Base-by-base conservation (phyloP, 2,888 invertebrate species). In the Conus canariensis region DNA sequence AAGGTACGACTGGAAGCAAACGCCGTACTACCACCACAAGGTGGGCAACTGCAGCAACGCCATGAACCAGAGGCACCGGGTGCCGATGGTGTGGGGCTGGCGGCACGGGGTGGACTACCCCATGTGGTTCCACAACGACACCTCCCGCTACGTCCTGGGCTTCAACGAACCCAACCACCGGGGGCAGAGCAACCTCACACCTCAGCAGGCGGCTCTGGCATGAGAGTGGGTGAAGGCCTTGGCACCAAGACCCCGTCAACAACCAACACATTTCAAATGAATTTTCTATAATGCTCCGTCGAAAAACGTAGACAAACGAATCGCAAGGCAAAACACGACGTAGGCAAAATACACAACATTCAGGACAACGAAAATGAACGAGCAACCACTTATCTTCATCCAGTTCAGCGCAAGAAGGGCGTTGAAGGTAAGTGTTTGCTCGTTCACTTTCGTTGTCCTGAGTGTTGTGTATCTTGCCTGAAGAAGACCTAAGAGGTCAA, bases 141-240 rank as follows among this genome's bases (percentile, higher is more conserved):
- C 89, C 30, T 86, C 86, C 19, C 87, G 77, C 30, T 87, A 91
- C 85, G 90, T 94, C 16, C 91, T 94, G 1, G 92, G 92, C 14
- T 94, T 93, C 89, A 94, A 94, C 83, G 94, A 94, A 90, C 94
- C 94, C 59, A 94, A 94, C 88, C 91, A 91, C 90, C 30, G 87
- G 6, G 86, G 89, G 7, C 93, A 93, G 90, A 91, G 93, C 59
- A 93, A 93, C 89, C 80, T 94, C 82, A 92, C 91, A 0, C 92
- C 94, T 0, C 88, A 91, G 56, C 90, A 91, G 56, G 94, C 93
- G 0, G 94, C 93, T 19, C 22, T 0, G 8, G 90, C 92, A 22
- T 94, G 94, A 90, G 77, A 59, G 87, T 87, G n/a, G 64, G 74
- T 45, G 45, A 45, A 45, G 45, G 45, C 45, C 45, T 45, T 3